Evolutionary conservation across 2,113 vertebrate genomes (phyloP).

Genomic region (Stigmatopora nigra): DNA sequence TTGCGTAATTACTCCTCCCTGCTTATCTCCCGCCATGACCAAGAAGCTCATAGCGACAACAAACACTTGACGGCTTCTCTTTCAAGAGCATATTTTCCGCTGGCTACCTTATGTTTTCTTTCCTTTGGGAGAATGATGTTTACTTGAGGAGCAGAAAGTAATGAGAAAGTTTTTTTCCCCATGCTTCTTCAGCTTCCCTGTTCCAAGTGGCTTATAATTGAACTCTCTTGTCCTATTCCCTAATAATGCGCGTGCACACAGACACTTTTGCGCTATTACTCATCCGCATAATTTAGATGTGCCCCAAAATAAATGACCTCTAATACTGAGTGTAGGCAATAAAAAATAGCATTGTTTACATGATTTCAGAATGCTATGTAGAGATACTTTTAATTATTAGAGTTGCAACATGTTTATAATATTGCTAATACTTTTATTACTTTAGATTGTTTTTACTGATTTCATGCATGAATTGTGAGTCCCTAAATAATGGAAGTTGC

Average conservation of each 20-base stretch:
- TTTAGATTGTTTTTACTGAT: no score
- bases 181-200: not conserved
- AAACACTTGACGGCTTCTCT: slow-evolving; percentile 47
- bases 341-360: not conserved
- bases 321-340: not conserved
- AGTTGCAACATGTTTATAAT: not conserved
- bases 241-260: slow-evolving; percentile 3
- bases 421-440: no score
- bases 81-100: slow-evolving; percentile 18
- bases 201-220: slow-evolving; percentile 3
- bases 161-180: not conserved
- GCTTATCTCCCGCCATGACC: slow-evolving; percentile 42
- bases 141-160: not conserved
- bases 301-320: not conserved
- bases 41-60: slow-evolving; percentile 52
- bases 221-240: not conserved
- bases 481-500: no score
- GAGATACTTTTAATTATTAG: not conserved
- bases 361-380: not conserved
- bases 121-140: slow-evolving; percentile 29
- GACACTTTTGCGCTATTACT: not conserved
- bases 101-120: slow-evolving; percentile 12
- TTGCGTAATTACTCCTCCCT: slow-evolving; percentile 50
- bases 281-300: not conserved
- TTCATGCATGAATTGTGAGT: no score